These are phyloP conservation scores for Nephrocerus scutellatus DNA, from an alignment of 2,888 invertebrate genomes.

Conservation along the genomic window DNA sequence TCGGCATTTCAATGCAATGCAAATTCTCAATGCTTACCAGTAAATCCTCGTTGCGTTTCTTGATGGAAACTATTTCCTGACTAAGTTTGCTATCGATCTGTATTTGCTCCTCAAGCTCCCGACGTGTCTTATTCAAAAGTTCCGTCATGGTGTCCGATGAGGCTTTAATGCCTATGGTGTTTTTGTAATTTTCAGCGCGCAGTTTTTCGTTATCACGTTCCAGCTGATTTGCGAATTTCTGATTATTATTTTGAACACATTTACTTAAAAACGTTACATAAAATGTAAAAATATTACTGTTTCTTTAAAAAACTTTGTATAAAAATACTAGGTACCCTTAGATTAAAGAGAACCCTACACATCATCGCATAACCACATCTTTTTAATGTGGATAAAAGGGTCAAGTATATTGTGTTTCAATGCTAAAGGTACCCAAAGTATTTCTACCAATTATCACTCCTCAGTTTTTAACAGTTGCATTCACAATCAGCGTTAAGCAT, in stretches of 20 bases:
- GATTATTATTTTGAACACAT: too few species aligned
- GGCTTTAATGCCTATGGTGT: conserved; percentile 31
- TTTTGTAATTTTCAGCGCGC: conserved; percentile 35
- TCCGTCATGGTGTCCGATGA: conserved; percentile 53
- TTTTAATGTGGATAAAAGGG: too few species aligned
- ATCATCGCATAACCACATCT: too few species aligned
- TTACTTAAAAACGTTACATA: too few species aligned
- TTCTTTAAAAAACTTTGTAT: conserved; percentile 3
- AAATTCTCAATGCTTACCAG: conserved; percentile 26
- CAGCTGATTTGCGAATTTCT: conserved; percentile 44
- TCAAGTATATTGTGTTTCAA: too few species aligned
- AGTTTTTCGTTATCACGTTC: conserved; percentile 50
- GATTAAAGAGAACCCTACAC: too few species aligned
- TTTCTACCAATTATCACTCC: too few species aligned
- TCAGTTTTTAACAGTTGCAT: too few species aligned
- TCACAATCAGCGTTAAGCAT: too few species aligned
- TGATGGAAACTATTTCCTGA: conserved; percentile 37
- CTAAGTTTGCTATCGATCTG: conserved; percentile 33
- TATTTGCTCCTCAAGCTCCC: conserved; percentile 51
- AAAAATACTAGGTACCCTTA: too few species aligned
- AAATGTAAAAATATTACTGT: too few species aligned
- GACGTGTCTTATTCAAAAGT: conserved; percentile 52
- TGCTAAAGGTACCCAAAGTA: too few species aligned
- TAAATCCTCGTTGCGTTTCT: conserved; percentile 32
- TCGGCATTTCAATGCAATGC: background rate